Conservation (phyloP, 2,888 invertebrate genomes). For the Drosophila neonasuta region DNA sequence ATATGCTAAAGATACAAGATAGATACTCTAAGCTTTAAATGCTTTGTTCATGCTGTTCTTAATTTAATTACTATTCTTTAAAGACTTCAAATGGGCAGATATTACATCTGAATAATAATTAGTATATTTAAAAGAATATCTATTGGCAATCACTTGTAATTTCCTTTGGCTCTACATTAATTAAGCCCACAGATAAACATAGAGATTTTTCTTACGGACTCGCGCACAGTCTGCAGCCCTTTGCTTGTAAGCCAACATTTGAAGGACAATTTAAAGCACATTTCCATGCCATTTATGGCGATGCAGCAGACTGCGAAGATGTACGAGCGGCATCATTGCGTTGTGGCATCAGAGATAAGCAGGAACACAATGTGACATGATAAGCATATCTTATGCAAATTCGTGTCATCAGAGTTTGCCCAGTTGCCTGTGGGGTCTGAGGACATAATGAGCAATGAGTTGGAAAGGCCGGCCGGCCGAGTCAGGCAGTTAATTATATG, state of each 20-base stretch:
- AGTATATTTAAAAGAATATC: too few species aligned
- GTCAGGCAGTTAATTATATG: constrained; percentile 43
- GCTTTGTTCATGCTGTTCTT: too few species aligned
- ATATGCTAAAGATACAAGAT: not conserved
- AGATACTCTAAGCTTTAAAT: too few species aligned
- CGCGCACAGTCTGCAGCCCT: not conserved
- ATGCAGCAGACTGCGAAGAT: not conserved
- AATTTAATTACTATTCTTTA: too few species aligned
- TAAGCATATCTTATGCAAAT: constrained; percentile 63
- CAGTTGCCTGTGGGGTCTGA: constrained; percentile 55
- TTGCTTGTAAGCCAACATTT: constrained; percentile 1
- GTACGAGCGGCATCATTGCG: constrained; percentile 9
- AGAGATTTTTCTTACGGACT: not conserved
- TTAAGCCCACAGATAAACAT: not conserved
- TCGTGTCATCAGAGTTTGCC: constrained; percentile 57
- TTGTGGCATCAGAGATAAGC: constrained; percentile 35
- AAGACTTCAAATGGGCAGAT: too few species aligned
- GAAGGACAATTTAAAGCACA: not conserved
- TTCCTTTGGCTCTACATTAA: not conserved
- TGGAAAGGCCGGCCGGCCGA: constrained; percentile 10
- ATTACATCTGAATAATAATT: too few species aligned
- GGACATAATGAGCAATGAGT: constrained; percentile 64
- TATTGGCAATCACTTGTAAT: not conserved
- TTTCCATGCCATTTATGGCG: constrained; percentile 9
- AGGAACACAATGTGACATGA: constrained; percentile 53